These are phyloP conservation scores for Hofmannophila pseudospretella DNA, from an alignment of 2,888 invertebrate species.

Conservation along the genomic window DNA sequence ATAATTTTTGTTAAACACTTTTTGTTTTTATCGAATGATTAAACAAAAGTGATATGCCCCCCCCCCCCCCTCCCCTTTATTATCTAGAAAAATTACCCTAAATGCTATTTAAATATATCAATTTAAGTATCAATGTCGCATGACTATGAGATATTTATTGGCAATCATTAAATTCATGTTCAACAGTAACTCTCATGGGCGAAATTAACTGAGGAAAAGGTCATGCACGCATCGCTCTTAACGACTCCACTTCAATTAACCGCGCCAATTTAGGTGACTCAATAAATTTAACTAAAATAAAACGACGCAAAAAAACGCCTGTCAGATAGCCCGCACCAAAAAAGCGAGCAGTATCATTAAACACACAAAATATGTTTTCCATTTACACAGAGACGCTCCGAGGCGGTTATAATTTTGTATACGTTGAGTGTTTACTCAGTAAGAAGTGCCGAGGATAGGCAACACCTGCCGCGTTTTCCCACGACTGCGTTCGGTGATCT, in stretches of 20 bases:
- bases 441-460: constrained; percentile 72
- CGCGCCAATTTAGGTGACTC: constrained; percentile 60
- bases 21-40: no score
- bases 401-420: constrained; percentile 77
- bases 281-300: constrained; percentile 59
- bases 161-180: constrained; percentile 21
- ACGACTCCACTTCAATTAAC: constrained; percentile 45
- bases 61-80: no score
- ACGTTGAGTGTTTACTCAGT: constrained; percentile 75
- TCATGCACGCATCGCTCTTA: constrained; percentile 36
- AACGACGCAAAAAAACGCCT: constrained; percentile 60
- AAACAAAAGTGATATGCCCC: no score
- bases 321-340: constrained; percentile 69
- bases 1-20: no score
- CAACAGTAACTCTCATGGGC: constrained; percentile 17
- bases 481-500: constrained; percentile 60
- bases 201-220: constrained; percentile 37
- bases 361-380: constrained; percentile 78
- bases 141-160: constrained; percentile 22
- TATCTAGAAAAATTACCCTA: no score
- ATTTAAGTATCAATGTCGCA: constrained; percentile 6
- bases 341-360: constrained; percentile 75
- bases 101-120: not conserved
- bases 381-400: constrained; percentile 74
- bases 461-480: constrained; percentile 77